A percentile compares a stretch with the other conserved stretches of the same genome.
Conservation (phyloP, 2,113 vertebrate genomes). For the Pelecanoides urinatrix region DNA sequence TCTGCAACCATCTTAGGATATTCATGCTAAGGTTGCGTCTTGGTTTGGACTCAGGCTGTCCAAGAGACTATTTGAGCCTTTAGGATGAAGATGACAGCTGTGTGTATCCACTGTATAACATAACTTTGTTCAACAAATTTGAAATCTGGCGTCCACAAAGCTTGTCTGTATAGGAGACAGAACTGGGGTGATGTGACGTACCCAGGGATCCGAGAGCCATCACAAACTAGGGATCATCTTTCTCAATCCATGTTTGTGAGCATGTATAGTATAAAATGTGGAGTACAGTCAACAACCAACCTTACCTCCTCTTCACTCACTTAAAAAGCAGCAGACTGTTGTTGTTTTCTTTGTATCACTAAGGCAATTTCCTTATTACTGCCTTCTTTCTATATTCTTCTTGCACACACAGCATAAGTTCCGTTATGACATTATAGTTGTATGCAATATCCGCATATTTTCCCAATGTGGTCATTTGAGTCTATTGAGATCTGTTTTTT, state of each 20-base stretch:
- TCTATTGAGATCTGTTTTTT: neutral
- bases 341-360: neutral
- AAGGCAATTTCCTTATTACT: neutral
- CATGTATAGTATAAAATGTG: neutral
- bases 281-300: neutral
- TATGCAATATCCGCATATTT: conserved; percentile 22
- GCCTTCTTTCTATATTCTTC: neutral
- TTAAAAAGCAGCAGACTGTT: neutral
- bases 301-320: neutral
- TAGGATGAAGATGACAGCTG: neutral
- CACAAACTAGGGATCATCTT: neutral
- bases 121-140: neutral
- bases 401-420: neutral
- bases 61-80: neutral
- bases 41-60: neutral
- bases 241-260: neutral
- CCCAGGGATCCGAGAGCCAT: neutral
- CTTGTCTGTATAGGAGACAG: neutral
- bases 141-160: neutral
- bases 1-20: neutral
- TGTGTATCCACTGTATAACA: neutral
- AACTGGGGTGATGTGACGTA: neutral
- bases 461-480: neutral
- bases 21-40: neutral
- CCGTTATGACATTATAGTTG: neutral